phyloP scores from a whole-genome alignment of 1,140 invertebrate species.

The Magallana gigas region DNA sequence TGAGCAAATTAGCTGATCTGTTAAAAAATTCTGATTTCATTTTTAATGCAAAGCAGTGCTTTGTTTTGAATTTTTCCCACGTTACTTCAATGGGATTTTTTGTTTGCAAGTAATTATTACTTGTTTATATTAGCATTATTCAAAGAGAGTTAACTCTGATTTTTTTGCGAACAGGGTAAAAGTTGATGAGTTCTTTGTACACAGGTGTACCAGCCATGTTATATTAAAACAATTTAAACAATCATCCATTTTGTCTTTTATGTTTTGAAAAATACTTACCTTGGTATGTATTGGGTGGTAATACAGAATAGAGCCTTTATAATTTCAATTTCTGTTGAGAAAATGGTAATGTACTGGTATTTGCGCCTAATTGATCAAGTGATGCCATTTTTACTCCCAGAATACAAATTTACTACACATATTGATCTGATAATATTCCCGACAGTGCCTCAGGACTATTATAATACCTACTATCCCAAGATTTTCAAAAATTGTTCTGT shows the following conservation, averaged over 20 bases:
- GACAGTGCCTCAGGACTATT: too few species aligned
- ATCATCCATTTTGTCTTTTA: background rate
- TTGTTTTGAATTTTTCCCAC: background rate
- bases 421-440: too few species aligned
- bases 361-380: too few species aligned
- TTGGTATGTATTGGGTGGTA: too few species aligned
- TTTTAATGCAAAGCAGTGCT: background rate
- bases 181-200: conserved; percentile 4
- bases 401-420: too few species aligned
- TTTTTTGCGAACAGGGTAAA: conserved; percentile 21
- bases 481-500: too few species aligned
- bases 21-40: background rate
- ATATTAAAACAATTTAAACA: background rate
- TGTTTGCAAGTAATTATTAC: background rate
- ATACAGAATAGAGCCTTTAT: too few species aligned
- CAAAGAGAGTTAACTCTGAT: conserved; percentile 1
- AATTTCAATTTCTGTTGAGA: too few species aligned
- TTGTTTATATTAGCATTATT: background rate
- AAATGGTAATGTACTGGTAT: too few species aligned
- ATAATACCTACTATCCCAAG: too few species aligned
- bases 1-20: background rate
- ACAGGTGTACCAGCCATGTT: conserved; percentile 10
- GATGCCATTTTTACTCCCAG: too few species aligned
- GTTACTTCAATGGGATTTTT: background rate
- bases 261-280: background rate